Evolutionary conservation across 2,888 invertebrate species (phyloP).

Genomic region (Thalpophila matura): DNA sequence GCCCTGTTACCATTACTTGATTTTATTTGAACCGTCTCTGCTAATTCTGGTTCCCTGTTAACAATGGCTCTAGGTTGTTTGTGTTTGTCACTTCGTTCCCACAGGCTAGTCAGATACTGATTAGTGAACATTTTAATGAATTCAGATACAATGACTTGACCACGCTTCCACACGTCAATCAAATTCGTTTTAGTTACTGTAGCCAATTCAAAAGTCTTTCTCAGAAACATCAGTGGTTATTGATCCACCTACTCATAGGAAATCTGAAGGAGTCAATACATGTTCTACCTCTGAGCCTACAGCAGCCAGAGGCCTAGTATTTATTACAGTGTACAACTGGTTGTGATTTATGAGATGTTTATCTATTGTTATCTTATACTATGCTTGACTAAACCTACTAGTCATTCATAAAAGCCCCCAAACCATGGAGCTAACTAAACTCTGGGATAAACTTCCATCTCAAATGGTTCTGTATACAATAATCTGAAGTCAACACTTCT

Average conservation of each 20-base stretch:
- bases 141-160: constrained; percentile 3
- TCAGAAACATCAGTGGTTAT: constrained; percentile 4
- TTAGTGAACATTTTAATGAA: constrained; percentile 7
- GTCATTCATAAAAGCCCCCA: constrained; percentile 10
- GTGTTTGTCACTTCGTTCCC: constrained; percentile 9
- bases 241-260: constrained; percentile 2
- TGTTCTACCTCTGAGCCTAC: constrained; percentile 13
- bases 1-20: constrained; percentile 4
- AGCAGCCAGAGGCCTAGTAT: constrained; percentile 6
- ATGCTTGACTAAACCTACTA: constrained; percentile 8
- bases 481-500: constrained; percentile 4
- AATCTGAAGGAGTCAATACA: constrained; percentile 8
- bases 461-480: constrained; percentile 4
- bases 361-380: constrained; percentile 9
- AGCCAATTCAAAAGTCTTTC: constrained; percentile 6
- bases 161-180: constrained; percentile 4
- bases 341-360: constrained; percentile 14
- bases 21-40: constrained; percentile 6
- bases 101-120: constrained; percentile 9
- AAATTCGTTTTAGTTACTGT: constrained; percentile 1
- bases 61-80: constrained; percentile 9
- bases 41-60: neutral
- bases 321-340: constrained; percentile 10
- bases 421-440: constrained; percentile 12
- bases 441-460: constrained; percentile 11